Evolutionary conservation across 2,888 invertebrate genomes (phyloP), one percentile per base, ranked within the genome.

Genomic region (Ectemnius cavifrons): DNA sequence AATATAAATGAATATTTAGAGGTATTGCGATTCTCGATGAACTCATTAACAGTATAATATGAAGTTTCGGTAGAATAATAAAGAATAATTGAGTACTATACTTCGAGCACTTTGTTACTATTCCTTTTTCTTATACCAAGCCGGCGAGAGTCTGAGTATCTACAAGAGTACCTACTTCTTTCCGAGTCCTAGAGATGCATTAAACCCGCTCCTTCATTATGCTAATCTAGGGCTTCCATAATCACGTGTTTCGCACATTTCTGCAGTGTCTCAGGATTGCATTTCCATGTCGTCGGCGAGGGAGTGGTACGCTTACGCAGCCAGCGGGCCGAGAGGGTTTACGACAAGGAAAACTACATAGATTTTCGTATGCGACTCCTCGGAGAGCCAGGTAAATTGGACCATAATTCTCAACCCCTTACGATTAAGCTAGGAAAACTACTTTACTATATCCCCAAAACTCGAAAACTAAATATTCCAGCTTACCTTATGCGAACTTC

Each of bases 261-360:
- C 63, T 73, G 63, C 78, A 91, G 91, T 68, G 91, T 93, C 92
- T 73, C 92, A 95, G 98, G 98, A 78, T 92, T 98, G 67, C 97
- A 97, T 92, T 97, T 98, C 91, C 97, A 97, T 92, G 97, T 98
- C 52, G 96, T 98, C 76, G 98, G 98, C 13, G 98, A 98, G 92
- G 97, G 97, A 74, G 97, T 98, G 66, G 97, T 98, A n/a, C 93
- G 96, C 73, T 94, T 97, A 45, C 94, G 95, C 56, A 95, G 96
- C 52, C 95, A 95, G 69, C 93, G 97, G 57, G 96, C 96, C 87
- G 97, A 97, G 89, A 93, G 96, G 85, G 94, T 97, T 47, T 96
- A 95, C 90, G 98, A 98, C 91, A 95, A 96, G 90, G 98, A 98
- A 91, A 97, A 97, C 91, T 98, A 98, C 89, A 98, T 98, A 86